phyloP scores from a whole-genome alignment of 2,113 vertebrate species.

The Boulengeromyrus knoepffleri region DNA sequence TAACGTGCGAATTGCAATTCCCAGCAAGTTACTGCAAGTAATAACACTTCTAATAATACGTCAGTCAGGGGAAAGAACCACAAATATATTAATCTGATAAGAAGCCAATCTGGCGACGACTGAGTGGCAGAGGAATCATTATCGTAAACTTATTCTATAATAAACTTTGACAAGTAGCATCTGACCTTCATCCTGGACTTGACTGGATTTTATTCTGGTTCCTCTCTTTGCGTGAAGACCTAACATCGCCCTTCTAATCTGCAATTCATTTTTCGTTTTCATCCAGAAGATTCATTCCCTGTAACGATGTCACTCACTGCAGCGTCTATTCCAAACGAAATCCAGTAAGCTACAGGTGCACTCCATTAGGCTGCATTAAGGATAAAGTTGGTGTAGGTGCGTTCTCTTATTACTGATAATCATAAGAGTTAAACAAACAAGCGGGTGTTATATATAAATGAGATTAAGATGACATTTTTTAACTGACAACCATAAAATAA shows the following conservation, averaged over 20 bases:
- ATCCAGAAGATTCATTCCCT: background rate
- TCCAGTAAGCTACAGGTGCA: background rate
- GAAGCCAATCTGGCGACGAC: background rate
- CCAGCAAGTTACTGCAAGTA: background rate
- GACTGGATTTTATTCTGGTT: background rate
- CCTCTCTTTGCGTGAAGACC: background rate
- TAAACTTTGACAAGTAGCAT: background rate
- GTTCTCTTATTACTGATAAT: background rate
- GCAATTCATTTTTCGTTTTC: background rate
- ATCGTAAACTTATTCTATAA: background rate
- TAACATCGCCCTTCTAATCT: background rate
- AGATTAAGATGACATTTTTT: background rate
- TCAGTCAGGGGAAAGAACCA: background rate
- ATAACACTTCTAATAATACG: background rate
- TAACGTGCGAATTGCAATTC: background rate
- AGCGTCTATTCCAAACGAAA: background rate
- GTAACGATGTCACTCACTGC: background rate
- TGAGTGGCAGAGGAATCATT: background rate
- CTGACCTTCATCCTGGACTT: background rate
- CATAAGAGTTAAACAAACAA: background rate
- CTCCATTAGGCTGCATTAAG: background rate
- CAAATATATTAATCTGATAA: background rate
- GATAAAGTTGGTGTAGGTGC: background rate
- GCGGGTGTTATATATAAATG: background rate
- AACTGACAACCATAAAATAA: slow-evolving; percentile 27